These are phyloP conservation scores for Drosophila bunnanda DNA, from an alignment of 2,888 invertebrate species.

Conservation along the genomic window DNA sequence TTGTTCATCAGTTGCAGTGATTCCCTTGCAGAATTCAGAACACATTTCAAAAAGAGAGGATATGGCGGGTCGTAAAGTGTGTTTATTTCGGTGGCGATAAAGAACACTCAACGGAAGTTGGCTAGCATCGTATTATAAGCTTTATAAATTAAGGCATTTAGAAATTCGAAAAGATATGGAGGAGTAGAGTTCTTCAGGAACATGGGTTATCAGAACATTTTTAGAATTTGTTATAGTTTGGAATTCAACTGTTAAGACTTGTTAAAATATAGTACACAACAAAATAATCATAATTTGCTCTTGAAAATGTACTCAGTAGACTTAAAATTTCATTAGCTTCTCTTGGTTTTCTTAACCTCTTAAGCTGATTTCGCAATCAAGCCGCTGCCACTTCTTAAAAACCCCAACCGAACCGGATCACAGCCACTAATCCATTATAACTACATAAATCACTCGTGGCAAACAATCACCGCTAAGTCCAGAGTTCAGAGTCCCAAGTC, in stretches of 20 bases:
- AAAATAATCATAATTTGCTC: too few species aligned
- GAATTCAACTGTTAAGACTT: not conserved
- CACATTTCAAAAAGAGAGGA: conserved; percentile 15
- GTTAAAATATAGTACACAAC: too few species aligned
- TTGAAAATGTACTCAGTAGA: not conserved
- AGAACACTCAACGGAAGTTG: conserved; percentile 14
- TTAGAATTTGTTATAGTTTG: not conserved
- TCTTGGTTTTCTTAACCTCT: not conserved
- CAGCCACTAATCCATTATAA: conserved; percentile 21
- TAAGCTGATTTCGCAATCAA: not conserved
- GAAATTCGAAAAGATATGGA: conserved; percentile 3
- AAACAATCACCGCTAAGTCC: conserved; percentile 25
- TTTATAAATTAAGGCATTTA: not conserved
- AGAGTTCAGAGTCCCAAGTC: conserved; percentile 18
- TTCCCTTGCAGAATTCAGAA: not conserved
- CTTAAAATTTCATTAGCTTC: too few species aligned
- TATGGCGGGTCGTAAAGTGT: conserved; percentile 19
- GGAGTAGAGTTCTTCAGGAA: not conserved
- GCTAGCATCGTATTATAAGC: not conserved
- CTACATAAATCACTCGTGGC: conserved; percentile 33
- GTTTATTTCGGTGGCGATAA: conserved; percentile 19
- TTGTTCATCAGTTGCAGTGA: conserved; percentile 1
- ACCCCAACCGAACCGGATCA: not conserved
- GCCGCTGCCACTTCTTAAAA: not conserved
- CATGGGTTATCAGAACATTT: not conserved